Evolutionary conservation across 2,113 vertebrate species (phyloP), one percentile per base, ranked within the genome.

Genomic region (Macquaria ambigua): DNA sequence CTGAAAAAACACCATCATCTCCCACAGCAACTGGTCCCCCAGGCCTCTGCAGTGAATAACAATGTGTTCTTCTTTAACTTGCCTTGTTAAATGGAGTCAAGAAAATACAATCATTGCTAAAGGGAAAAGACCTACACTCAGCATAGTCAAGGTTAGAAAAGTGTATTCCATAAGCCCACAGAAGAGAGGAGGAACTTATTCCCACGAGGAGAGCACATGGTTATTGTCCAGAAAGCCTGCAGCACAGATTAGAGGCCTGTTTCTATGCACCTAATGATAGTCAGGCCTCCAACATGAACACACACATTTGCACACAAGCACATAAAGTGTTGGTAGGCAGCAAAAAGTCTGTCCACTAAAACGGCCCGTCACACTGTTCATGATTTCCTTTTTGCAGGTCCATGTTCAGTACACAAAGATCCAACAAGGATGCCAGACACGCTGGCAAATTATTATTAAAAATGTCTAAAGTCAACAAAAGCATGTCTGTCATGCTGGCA

Each of bases 111-210:
- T n/a, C 43, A 85, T 83, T 28, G 79, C 86, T 86, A 9, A 83
- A 82, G 92, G 90, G 81, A 67, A 87, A 73, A 90, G 77, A 79
- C 86, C 88, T 81, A 56, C 52, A 85, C 77, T 70, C 31, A 52
- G 59, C 46, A 62, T 31, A 77, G 91, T 88, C 89, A 90, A 93
- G 93, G 91, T 92, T 87, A 88, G 48, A 71, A 48, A 55, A 82
- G 41, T 43, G 20, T 56, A 23, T 87, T 64, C 41, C 14, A 37
- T n/a, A 66, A 69, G 34, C 46, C 61, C 31, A 25, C 28, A 52
- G 55, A 79, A 50, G 62, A 75, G 62, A 74, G 61, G 58, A 69
- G 34, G 34, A 83, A 68, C 56, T 28, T 15, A 62, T 41, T 84
- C 82, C 82, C 85, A 83, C 1, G 6, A 62, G 73, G 37, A 77